A percentile compares a stretch with the other conserved stretches of the same genome.
These are phyloP conservation scores for Lymantria dispar DNA, from an alignment of 2,888 invertebrate genomes.

Conservation along the genomic window DNA sequence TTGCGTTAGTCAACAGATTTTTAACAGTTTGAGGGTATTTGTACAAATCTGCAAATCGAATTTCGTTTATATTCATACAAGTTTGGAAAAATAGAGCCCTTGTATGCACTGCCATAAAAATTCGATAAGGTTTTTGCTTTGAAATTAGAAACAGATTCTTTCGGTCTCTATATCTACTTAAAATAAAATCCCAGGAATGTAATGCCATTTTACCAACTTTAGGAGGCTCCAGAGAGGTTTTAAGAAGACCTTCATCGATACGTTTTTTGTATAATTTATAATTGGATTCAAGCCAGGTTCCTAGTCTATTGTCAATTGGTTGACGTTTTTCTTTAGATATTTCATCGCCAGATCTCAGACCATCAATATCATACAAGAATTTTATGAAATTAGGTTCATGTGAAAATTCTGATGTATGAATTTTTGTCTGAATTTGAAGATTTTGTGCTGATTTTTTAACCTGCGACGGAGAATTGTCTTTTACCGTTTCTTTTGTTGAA, in stretches of 20 bases:
- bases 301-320: constrained; percentile 44
- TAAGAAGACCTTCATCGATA: constrained; percentile 40
- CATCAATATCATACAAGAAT: constrained; percentile 2
- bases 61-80: constrained; percentile 63
- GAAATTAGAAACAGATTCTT: constrained; percentile 65
- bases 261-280: constrained; percentile 61
- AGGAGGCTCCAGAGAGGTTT: constrained; percentile 52
- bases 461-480: background rate
- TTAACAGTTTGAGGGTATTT: constrained; percentile 65
- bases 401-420: background rate
- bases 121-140: constrained; percentile 52
- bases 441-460: background rate
- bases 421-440: background rate
- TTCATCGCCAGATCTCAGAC: background rate
- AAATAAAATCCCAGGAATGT: constrained; percentile 65
- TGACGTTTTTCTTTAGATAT: constrained; percentile 21
- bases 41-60: constrained; percentile 54
- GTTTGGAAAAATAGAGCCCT: constrained; percentile 48
- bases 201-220: constrained; percentile 51
- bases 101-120: constrained; percentile 61
- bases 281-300: constrained; percentile 60
- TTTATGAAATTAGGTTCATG: background rate
- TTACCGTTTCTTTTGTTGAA: background rate
- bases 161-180: constrained; percentile 56
- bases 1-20: constrained; percentile 59